Evolutionary conservation across 1,140 invertebrate species (phyloP).

Genomic region (Pissodes strobi): DNA sequence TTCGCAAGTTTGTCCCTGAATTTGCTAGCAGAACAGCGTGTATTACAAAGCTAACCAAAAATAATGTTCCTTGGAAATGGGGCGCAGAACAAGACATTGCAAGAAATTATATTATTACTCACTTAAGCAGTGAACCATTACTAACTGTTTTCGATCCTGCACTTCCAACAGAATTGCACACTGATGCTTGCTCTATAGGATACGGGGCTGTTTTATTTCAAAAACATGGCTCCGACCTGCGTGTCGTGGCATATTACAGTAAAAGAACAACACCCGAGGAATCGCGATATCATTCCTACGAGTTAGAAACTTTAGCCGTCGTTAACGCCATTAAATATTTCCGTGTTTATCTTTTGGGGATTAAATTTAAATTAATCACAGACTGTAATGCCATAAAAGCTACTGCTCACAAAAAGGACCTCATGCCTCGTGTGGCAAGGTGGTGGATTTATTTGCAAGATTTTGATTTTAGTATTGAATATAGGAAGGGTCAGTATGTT

Average conservation of each 20-base stretch:
- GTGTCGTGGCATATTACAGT: neutral
- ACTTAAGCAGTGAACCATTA: neutral
- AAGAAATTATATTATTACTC: neutral
- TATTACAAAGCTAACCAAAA: slow-evolving; percentile 27
- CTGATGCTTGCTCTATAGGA: slow-evolving; percentile 48
- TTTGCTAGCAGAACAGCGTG: neutral
- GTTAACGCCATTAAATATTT: neutral
- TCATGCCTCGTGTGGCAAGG: neutral
- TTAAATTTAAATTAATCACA: neutral
- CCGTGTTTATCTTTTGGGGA: neutral
- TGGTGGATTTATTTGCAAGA: no score
- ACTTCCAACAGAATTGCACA: slow-evolving; percentile 40
- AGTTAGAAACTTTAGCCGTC: slow-evolving; percentile 31
- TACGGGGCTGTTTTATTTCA: slow-evolving; percentile 52
- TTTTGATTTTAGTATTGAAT: no score
- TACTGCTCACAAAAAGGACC: no score
- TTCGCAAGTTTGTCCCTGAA: neutral
- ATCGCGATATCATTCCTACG: slow-evolving; percentile 19
- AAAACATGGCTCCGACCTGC: slow-evolving; percentile 23
- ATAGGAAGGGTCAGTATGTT: no score
- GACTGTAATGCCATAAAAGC: neutral
- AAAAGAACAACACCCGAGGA: neutral
- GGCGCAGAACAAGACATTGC: slow-evolving; percentile 20
- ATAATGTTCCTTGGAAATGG: slow-evolving; percentile 28
- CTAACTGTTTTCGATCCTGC: slow-evolving; percentile 15